phyloP scores from a whole-genome alignment of 2,797 vertebrate species.

The Orientallactaga sibirica region DNA sequence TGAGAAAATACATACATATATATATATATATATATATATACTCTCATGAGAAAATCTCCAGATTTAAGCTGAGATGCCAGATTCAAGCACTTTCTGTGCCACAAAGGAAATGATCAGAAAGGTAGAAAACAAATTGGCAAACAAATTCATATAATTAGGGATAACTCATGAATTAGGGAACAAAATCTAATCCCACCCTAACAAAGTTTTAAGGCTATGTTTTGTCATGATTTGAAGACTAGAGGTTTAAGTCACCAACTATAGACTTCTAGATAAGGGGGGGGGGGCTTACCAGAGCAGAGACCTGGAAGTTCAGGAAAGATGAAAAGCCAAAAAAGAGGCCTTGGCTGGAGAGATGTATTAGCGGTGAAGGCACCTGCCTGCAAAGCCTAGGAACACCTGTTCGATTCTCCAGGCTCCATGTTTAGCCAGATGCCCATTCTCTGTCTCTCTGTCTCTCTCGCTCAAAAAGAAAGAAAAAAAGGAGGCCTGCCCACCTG shows the following conservation, averaged over 20 bases:
- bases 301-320: too few species aligned
- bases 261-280: not conserved
- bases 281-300: too few species aligned
- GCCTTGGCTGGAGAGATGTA: too few species aligned
- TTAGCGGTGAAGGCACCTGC: too few species aligned
- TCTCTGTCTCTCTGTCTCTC: too few species aligned
- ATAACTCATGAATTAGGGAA: not conserved
- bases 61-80: not conserved
- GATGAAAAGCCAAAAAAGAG: too few species aligned
- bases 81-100: not conserved
- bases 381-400: too few species aligned
- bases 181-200: not conserved
- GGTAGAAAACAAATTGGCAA: not conserved
- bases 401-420: too few species aligned
- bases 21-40: not conserved
- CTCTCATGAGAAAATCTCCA: too few species aligned
- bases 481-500: too few species aligned
- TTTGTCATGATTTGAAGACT: not conserved
- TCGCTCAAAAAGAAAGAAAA: too few species aligned
- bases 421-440: too few species aligned
- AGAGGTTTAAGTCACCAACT: not conserved
- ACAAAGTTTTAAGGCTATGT: not conserved
- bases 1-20: not conserved
- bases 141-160: not conserved
- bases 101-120: not conserved